Evolutionary conservation across 2,888 invertebrate genomes (phyloP).

Genomic region (Megamerina dolium): DNA sequence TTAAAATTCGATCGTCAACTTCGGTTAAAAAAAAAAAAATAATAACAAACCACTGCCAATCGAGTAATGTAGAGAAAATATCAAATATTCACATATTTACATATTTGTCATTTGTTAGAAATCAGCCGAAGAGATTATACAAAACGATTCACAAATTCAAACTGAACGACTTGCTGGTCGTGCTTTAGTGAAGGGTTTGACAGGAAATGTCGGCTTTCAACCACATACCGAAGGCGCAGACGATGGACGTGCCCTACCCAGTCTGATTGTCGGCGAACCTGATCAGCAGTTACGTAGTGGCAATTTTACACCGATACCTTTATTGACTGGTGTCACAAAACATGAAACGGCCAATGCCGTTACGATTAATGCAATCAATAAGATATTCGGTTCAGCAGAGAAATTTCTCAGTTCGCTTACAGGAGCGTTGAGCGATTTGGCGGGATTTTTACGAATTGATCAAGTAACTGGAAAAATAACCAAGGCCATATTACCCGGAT

Average conservation of each 20-base stretch:
- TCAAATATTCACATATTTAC: not conserved
- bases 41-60: no score
- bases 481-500: constrained; percentile 37
- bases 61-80: no score
- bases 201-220: constrained; percentile 58
- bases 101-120: constrained; percentile 28
- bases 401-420: constrained; percentile 37
- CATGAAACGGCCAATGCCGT: constrained; percentile 58
- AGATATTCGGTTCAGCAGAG: constrained; percentile 39
- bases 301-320: constrained; percentile 56
- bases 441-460: constrained; percentile 37
- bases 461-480: constrained; percentile 35
- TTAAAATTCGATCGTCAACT: no score
- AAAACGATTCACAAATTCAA: constrained; percentile 56
- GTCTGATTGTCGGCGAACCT: constrained; percentile 59
- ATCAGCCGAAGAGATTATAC: constrained; percentile 42
- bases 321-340: constrained; percentile 67
- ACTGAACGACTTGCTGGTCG: constrained; percentile 54
- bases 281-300: constrained; percentile 56
- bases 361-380: constrained; percentile 31
- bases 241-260: constrained; percentile 63
- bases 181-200: constrained; percentile 60
- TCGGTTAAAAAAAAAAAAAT: no score
- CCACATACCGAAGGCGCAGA: constrained; percentile 64
- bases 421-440: constrained; percentile 31